These are phyloP conservation scores for Rhinogobio ventralis DNA, from an alignment of 2,797 vertebrate genomes.

Conservation along the genomic window DNA sequence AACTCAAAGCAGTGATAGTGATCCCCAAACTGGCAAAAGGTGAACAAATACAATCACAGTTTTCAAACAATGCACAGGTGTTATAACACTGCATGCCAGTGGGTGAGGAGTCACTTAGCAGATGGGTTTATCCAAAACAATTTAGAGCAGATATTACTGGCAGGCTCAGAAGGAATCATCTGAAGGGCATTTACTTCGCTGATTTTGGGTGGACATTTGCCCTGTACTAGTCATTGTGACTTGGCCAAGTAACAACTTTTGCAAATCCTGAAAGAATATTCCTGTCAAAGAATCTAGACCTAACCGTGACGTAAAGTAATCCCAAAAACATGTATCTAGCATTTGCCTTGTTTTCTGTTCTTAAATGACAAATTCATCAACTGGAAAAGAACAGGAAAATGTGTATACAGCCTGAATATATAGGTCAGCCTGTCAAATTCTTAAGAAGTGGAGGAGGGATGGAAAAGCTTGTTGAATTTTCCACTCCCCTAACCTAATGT, in stretches of 20 bases:
- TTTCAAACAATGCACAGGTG: conserved; percentile 1
- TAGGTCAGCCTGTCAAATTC: neutral
- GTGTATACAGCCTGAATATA: neutral
- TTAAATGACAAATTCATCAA: neutral
- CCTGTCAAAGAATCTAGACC: neutral
- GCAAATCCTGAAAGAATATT: neutral
- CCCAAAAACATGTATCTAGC: neutral
- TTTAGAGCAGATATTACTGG: too few species aligned
- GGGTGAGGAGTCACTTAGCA: neutral
- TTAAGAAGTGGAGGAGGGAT: neutral
- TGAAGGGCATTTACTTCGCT: neutral
- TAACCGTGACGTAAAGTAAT: neutral
- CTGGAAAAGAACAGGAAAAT: neutral
- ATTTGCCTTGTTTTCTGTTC: neutral
- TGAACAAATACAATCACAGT: neutral
- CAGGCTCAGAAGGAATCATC: neutral
- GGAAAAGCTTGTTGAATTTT: conserved; percentile 4
- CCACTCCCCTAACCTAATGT: conserved; percentile 2
- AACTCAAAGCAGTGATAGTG: conserved; percentile 30
- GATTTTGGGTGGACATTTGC: neutral
- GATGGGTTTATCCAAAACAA: neutral
- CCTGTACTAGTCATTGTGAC: neutral
- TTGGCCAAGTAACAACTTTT: neutral
- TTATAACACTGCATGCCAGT: conserved; percentile 10
- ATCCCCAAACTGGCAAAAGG: neutral